Conservation (phyloP, 2,797 vertebrate species). For the Pangasius mekongensis region DNA sequence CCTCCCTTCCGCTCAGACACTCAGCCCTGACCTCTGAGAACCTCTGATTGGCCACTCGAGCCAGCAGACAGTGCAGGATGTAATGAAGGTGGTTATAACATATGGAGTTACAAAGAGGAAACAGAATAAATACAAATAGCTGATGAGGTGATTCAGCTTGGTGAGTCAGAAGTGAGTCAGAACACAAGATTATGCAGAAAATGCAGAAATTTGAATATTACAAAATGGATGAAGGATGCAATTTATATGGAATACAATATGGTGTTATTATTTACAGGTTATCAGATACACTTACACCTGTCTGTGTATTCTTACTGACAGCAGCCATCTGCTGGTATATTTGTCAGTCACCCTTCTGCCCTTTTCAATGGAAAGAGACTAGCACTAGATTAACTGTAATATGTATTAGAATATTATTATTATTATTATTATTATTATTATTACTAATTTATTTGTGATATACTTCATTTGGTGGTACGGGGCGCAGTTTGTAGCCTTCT, state of each 20-base stretch:
- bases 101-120: constrained; percentile 7
- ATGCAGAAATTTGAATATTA: constrained; percentile 16
- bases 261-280: background rate
- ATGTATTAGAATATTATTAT: background rate
- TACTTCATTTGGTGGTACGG: background rate
- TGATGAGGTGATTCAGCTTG: constrained; percentile 12
- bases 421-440: background rate
- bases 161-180: constrained; percentile 27
- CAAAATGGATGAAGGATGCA: constrained; percentile 4
- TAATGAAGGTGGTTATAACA: constrained; percentile 9
- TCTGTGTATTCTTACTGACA: background rate
- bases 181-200: background rate
- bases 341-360: background rate
- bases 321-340: constrained; percentile 4
- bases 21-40: constrained; percentile 24
- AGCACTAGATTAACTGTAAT: background rate
- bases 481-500: background rate
- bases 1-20: constrained; percentile 23
- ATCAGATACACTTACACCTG: constrained; percentile 1
- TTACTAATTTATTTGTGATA: background rate
- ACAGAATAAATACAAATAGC: constrained; percentile 14
- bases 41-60: constrained; percentile 23
- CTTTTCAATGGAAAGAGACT: background rate
- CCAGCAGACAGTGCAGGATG: constrained; percentile 16
- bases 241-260: constrained; percentile 5